Evolutionary conservation across 2,888 invertebrate species (phyloP).

Genomic region (Torymus aiolomorphi): DNA sequence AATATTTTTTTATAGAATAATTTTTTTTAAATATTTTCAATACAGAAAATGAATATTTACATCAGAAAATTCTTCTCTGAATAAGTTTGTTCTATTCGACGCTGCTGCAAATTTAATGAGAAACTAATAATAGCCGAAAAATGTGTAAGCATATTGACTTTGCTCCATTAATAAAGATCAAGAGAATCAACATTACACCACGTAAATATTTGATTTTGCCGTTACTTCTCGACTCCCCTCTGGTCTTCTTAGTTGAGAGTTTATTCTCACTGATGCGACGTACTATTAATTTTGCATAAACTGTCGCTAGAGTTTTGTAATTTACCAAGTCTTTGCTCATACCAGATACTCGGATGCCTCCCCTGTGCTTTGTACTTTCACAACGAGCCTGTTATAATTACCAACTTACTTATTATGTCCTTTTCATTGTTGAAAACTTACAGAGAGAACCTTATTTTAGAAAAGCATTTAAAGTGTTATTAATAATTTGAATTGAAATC

Average conservation of each 20-base stretch:
- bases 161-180: constrained; percentile 9
- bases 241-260: not conserved
- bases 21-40: no score
- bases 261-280: constrained; percentile 17
- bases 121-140: not conserved
- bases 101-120: not conserved
- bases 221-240: not conserved
- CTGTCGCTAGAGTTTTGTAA: constrained; percentile 12
- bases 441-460: no score
- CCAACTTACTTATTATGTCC: not conserved
- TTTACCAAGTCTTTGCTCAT: constrained; percentile 15
- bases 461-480: no score
- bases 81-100: not conserved
- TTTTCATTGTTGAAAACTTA: not conserved
- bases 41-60: no score
- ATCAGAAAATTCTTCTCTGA: not conserved
- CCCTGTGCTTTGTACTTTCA: not conserved
- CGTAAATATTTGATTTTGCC: constrained; percentile 9
- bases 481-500: no score
- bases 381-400: constrained; percentile 7
- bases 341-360: constrained; percentile 5
- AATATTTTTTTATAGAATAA: no score
- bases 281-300: constrained; percentile 30
- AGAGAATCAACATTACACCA: constrained; percentile 1
- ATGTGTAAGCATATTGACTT: constrained; percentile 3